These are phyloP conservation scores for Lasaia peninsularis DNA, from an alignment of 1,140 invertebrate species.

Conservation along the genomic window DNA sequence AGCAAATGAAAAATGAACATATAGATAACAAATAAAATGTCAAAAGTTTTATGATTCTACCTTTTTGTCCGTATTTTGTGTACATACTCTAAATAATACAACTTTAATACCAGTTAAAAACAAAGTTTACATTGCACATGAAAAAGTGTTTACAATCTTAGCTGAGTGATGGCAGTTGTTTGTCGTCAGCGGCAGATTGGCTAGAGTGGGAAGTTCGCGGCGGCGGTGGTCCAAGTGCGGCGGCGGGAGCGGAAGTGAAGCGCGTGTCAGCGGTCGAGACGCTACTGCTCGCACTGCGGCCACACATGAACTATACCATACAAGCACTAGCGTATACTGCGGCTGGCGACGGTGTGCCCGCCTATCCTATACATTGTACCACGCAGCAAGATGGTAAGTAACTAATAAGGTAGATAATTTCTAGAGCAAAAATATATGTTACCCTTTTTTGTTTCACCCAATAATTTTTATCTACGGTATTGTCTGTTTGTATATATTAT, in stretches of 20 bases:
- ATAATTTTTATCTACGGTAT: no score
- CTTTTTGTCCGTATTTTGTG: no score
- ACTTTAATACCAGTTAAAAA: no score
- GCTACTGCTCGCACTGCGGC: constrained; percentile 84
- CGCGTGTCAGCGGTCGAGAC: constrained; percentile 87
- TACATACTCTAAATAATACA: no score
- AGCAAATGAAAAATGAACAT: no score
- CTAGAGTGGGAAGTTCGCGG: constrained; percentile 66
- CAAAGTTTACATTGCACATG: no score
- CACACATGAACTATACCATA: constrained; percentile 90
- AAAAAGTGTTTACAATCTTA: constrained; percentile 22
- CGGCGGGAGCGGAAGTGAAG: constrained; percentile 80
- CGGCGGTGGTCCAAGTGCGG: constrained; percentile 30
- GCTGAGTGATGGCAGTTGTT: constrained; percentile 71
- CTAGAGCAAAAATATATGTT: no score
- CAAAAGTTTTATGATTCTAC: no score
- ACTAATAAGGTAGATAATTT: neutral
- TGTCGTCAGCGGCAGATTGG: constrained; percentile 70
- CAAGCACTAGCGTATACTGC: constrained; percentile 90
- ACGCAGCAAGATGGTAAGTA: constrained; percentile 88
- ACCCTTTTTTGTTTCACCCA: no score
- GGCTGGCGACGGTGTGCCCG: constrained; percentile 89
- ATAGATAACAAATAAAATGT: no score
- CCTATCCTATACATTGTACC: constrained; percentile 85
- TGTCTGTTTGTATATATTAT: no score